Base-by-base conservation (phyloP, 2,113 vertebrate species). In the Embiotoca jacksoni region DNA sequence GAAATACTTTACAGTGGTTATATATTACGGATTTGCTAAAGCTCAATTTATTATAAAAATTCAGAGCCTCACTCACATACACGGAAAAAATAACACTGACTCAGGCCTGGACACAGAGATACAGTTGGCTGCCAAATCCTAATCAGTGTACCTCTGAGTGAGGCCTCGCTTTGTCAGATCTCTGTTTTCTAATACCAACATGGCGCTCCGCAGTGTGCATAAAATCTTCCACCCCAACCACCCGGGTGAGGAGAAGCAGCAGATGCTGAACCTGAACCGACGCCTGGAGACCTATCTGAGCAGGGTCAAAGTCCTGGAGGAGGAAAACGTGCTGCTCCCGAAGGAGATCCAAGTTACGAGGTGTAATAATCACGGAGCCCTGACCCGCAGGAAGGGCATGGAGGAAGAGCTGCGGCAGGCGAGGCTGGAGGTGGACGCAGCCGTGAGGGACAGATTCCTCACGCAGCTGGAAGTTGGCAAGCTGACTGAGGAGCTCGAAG, bases 231-330 rank as follows among this genome's bases (percentile, higher is more conserved):
- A 56, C 31, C 69, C 69, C 23, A 63, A 73, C 56, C 82, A 86
- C 6, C 36, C 91, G 63, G 95, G 93, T 1, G 95, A 96, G 69
- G 96, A 98, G 61, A 97, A 95, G n/a, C 90, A 95, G 37, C 96
- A 97, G 91, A 96, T 99, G 97, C 96, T 97, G 94, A 95, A 95
- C 87, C 96, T 99, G 80, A 99, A 99, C 92, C 93, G 89, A 49
- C 93, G 97, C 23, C 93, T 99, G 78, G 97, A 97, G 72, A 93
- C 95, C 2, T 99, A 99, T 78, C 89, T 99, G 90, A 92, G 92
- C 72, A 92, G 96, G 7, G 97, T 99, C 72, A 96, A 97, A 90
- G 87, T 94, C 61, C 92, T 99, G 58, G 97, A 99, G 81, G 96
- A 96, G 87, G 97, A 98, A 78, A 97, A 98, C 0, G 91, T 94